Evolutionary conservation across 2,888 invertebrate genomes (phyloP).

Genomic region (Folsomia candida): DNA sequence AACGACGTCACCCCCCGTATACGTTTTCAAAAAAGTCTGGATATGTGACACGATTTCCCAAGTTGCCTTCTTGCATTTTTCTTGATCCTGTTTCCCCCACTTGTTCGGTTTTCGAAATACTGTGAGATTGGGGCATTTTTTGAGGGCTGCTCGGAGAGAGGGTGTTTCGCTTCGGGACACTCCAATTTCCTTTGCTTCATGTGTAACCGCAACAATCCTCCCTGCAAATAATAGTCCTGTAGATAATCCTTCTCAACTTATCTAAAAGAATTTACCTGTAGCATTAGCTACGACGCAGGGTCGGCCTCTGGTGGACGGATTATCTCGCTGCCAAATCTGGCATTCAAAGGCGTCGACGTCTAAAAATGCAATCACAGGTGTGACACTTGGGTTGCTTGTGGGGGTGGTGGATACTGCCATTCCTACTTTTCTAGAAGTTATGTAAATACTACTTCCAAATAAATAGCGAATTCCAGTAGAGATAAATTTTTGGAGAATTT

Average conservation of each 20-base stretch:
- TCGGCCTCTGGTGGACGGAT: neutral
- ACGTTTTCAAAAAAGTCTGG: neutral
- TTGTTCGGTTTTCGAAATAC: constrained; percentile 5
- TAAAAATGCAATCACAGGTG: neutral
- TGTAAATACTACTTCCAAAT: no score
- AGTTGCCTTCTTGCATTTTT: neutral
- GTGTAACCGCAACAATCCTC: neutral
- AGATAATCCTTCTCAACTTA: no score
- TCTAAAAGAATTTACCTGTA: no score
- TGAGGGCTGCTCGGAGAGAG: neutral
- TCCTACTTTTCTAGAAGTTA: no score
- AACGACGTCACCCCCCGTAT: neutral
- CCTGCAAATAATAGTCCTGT: no score
- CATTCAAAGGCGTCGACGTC: constrained; percentile 2
- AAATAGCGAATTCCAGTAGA: no score
- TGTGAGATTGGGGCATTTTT: neutral
- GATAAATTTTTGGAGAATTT: no score
- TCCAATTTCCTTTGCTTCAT: neutral
- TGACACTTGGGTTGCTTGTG: neutral
- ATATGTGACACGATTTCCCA: neutral
- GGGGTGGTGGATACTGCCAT: neutral
- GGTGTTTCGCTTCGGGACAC: neutral
- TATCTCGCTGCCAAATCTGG: neutral
- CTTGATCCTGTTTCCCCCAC: constrained; percentile 3
- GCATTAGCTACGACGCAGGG: neutral